These are phyloP conservation scores for Dastarcus helophoroides DNA, from an alignment of 2,888 invertebrate genomes.

Conservation along the genomic window DNA sequence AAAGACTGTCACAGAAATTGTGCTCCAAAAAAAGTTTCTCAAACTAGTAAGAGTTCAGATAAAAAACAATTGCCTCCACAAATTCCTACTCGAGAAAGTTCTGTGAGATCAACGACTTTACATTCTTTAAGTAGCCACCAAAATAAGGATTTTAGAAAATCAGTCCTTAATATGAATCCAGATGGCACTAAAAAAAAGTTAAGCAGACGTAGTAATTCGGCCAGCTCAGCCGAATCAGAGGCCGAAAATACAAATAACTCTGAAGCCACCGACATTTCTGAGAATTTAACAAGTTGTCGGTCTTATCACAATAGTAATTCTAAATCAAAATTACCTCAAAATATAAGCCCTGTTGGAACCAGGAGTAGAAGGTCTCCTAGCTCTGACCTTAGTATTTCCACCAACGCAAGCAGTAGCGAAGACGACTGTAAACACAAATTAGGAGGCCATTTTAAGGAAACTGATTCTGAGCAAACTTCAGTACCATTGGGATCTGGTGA, in stretches of 20 bases:
- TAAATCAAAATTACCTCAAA: constrained; percentile 28
- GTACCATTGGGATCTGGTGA: constrained; percentile 41
- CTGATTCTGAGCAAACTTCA: too few relatives aligned
- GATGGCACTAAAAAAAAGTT: constrained; percentile 33
- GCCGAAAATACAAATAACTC: constrained; percentile 38
- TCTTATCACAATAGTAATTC: constrained; percentile 25
- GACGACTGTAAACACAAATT: constrained; percentile 27
- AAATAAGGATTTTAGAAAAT: constrained; percentile 66
- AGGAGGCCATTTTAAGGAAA: constrained; percentile 17
- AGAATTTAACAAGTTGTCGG: constrained; percentile 29
- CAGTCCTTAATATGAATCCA: constrained; percentile 55
- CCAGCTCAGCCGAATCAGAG: constrained; percentile 38
- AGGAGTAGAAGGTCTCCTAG: constrained; percentile 36
- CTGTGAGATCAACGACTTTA: constrained; percentile 22
- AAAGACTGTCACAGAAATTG: too few relatives aligned
- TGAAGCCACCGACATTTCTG: constrained; percentile 35
- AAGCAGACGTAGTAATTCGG: constrained; percentile 38
- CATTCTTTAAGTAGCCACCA: constrained; percentile 38
- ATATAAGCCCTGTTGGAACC: constrained; percentile 7
- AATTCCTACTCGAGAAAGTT: constrained; percentile 37
- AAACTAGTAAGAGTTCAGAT: constrained; percentile 9
- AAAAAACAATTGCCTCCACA: constrained; percentile 33
- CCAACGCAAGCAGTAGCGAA: constrained; percentile 30
- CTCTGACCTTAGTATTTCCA: constrained; percentile 27
- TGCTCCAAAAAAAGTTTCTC: constrained; percentile 8